A percentile compares a stretch with the other conserved stretches of the same genome.
Conservation (phyloP, 1,140 invertebrate genomes). For the Mycetomoellerius zeteki region DNA sequence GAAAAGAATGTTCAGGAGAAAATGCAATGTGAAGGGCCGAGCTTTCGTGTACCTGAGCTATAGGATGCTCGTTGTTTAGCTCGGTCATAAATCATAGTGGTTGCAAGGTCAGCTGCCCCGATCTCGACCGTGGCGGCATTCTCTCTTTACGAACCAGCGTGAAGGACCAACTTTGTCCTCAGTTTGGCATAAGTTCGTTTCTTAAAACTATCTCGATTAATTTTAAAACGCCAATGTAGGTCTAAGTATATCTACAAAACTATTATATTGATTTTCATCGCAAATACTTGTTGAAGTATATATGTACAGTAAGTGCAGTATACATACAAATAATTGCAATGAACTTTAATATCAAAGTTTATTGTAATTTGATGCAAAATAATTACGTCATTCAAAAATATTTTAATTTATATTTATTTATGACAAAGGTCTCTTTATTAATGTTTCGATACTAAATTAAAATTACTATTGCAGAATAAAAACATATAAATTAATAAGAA, state of each 20-base stretch:
- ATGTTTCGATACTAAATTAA: neutral
- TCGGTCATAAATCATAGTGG: constrained; percentile 81
- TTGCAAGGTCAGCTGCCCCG: constrained; percentile 80
- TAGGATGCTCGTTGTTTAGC: constrained; percentile 76
- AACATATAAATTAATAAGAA: neutral
- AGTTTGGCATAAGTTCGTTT: constrained; percentile 68
- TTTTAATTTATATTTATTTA: neutral
- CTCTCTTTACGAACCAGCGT: constrained; percentile 72
- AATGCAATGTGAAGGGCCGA: constrained; percentile 75
- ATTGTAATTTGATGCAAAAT: neutral
- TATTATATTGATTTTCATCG: neutral
- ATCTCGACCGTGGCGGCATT: constrained; percentile 68
- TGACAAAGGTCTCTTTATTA: neutral
- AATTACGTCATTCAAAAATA: neutral
- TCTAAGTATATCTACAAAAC: neutral
- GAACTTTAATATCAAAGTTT: neutral
- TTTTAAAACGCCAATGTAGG: neutral
- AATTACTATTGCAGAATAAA: neutral
- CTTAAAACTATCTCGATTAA: constrained; percentile 39
- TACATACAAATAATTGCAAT: neutral
- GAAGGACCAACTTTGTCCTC: constrained; percentile 70
- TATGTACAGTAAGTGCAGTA: neutral
- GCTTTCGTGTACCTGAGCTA: constrained; percentile 78
- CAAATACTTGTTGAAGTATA: neutral
- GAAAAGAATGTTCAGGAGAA: constrained; percentile 55